These are phyloP conservation scores for Netelia inedita DNA, from an alignment of 2,888 invertebrate species.

Conservation along the genomic window DNA sequence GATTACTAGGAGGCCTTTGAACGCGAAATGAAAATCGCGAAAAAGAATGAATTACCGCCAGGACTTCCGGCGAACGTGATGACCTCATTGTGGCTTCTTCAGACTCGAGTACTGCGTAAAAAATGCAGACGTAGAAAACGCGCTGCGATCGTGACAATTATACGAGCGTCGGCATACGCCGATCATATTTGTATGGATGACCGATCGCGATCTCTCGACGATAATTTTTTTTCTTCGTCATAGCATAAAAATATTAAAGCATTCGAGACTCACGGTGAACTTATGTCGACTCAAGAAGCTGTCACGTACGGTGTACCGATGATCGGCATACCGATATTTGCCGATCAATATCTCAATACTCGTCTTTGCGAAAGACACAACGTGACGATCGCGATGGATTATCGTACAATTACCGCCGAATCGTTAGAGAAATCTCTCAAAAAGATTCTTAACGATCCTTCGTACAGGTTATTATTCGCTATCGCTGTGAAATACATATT, in stretches of 20 bases:
- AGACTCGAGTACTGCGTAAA: conserved; percentile 78
- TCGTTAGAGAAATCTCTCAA: conserved; percentile 72
- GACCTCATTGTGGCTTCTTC: conserved; percentile 77
- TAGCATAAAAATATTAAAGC: conserved; percentile 79
- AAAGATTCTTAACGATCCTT: conserved; percentile 70
- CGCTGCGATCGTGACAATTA: too few species aligned
- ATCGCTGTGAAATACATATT: neutral
- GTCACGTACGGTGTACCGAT: conserved; percentile 77
- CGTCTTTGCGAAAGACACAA: conserved; percentile 66
- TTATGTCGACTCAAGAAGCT: conserved; percentile 79
- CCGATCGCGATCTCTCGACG: neutral
- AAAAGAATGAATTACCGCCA: conserved; percentile 75
- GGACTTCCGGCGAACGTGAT: conserved; percentile 81
- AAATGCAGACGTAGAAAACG: neutral
- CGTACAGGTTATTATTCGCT: conserved; percentile 70
- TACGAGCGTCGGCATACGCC: too few species aligned
- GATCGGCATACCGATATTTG: conserved; percentile 80
- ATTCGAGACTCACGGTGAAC: conserved; percentile 81
- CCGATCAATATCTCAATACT: conserved; percentile 78
- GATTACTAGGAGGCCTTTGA: conserved; percentile 76
- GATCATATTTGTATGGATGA: neutral
- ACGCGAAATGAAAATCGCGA: conserved; percentile 78
- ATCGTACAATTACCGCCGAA: conserved; percentile 71
- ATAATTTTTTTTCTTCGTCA: conserved; percentile 44
- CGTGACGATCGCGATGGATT: conserved; percentile 68